A percentile compares a stretch with the other conserved stretches of the same genome.
Conservation (phyloP, 2,888 invertebrate species). For the Lepidocyrtinus sp. region DNA sequence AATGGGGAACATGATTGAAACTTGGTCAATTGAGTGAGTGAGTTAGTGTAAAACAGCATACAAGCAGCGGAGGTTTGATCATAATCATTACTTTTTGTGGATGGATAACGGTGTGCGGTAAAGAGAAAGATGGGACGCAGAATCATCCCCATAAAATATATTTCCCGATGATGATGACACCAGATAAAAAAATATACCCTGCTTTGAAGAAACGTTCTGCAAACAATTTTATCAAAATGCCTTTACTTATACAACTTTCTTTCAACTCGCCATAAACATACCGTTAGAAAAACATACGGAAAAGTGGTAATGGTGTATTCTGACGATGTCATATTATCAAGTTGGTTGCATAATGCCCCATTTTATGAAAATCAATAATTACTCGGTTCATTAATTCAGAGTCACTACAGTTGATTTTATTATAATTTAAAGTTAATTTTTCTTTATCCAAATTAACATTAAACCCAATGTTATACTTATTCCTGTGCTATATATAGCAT, state of each 20-base stretch:
- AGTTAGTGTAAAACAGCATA: slow-evolving; percentile 24
- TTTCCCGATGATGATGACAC: not conserved
- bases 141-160: not conserved
- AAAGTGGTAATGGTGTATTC: no score
- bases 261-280: no score
- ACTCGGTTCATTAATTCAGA: no score
- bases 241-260: no score
- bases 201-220: no score
- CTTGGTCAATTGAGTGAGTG: slow-evolving; percentile 62
- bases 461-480: not conserved
- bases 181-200: no score
- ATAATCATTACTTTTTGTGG: slow-evolving; percentile 30
- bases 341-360: no score
- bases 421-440: slow-evolving; percentile 7
- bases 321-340: no score
- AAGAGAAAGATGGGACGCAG: slow-evolving; percentile 1
- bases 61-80: slow-evolving; percentile 22
- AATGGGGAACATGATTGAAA: slow-evolving; percentile 62
- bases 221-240: no score
- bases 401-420: slow-evolving; percentile 21
- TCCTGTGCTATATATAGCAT: slow-evolving; percentile 8
- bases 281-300: no score
- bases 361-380: no score
- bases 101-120: slow-evolving; percentile 14
- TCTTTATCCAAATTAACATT: slow-evolving; percentile 11